Base-by-base conservation (phyloP, 2,797 vertebrate species). In the Petrocephalus sullivani region DNA sequence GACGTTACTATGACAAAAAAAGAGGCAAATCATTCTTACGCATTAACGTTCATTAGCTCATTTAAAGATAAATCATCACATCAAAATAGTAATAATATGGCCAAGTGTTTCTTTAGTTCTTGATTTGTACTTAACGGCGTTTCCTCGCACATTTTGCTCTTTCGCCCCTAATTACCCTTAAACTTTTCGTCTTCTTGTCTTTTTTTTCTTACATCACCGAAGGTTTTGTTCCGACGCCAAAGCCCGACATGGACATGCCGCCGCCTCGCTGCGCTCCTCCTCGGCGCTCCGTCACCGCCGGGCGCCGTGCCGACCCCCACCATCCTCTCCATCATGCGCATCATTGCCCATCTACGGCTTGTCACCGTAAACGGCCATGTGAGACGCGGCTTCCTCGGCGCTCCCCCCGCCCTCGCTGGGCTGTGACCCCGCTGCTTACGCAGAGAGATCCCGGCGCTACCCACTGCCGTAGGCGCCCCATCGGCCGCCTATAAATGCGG, bases 401-500 rank as follows among this genome's bases (percentile, higher is more conserved):
- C 61, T 46, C n/a, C 60, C 60, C 82, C 89, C 91, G 83, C 89
- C 95, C 94, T 93, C 96, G 93, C 91, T 93, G 92, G 91, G 92
- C 93, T 93, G 92, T 96, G 95, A 95, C 95, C 95, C 87, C 86
- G 90, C 88, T 88, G 33, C 91, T 96, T 95, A 96, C 96, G 96
- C 96, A 94, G 95, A 96, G 91, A 91, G 94, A 96, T 92, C 96
- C 96, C 95, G 93, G 56, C 91, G 91, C 92, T 93, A 93, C 94
- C 95, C 95, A 95, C 95, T 94, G 92, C 93, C 95, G 96, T 96
- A 95, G 96, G 96, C 95, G 93, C 92, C 85, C 88, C 89, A 92
- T 41, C 64, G 91, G 89, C 93, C 19, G 92, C 88, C 95, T 96
- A 96, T 96, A 96, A 91, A 96, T 88, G 87, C 90, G 89, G 58